Evolutionary conservation across 2,797 vertebrate genomes (phyloP), one percentile per base, ranked within the genome.

Genomic region (Pempheris klunzingeri): DNA sequence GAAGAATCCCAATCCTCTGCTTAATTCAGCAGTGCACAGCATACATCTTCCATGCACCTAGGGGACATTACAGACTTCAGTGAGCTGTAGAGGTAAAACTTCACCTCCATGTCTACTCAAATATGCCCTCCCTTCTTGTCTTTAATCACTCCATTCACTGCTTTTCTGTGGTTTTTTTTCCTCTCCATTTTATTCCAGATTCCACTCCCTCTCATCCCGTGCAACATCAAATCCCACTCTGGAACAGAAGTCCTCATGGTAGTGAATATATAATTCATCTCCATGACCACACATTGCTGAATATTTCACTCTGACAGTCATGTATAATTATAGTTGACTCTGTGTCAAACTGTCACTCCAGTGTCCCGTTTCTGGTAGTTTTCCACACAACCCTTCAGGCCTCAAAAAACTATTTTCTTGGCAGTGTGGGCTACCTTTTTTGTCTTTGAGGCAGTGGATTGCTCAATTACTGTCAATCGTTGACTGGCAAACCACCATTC

Each of bases 291-390:
- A 84, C 73, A 53, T 72, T 85, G 77, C 49, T 87, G 82, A 88
- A 90, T 90, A 85, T 90, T 90, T 90, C 80, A 86, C 80, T 78
- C 74, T 83, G 87, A 79, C 86, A 85, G 88, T 87, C 88, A 76
- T 87, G 88, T 90, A 85, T 89, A 91, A 92, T 92, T 90, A 92
- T 63, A 84, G 83, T 79, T 87, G 80, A 90, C 83, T 90, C 41
- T 66, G 71, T 88, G 90, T 92, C 89, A 85, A 69, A 59, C 79
- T 84, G 88, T 85, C 87, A 91, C 69, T 91, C 85, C 55, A 39
- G 71, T 60, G 70, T 74, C 73, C 78, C 64, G 20, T 69, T 52
- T 70, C 57, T 66, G 22, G 64, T 80, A 59, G 44, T 50, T 78
- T 75, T 77, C 70, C 20, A 44, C 46, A 63, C 70, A 79, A 46